phyloP scores from a whole-genome alignment of 2,888 invertebrate species.

The Idaea biselata region DNA sequence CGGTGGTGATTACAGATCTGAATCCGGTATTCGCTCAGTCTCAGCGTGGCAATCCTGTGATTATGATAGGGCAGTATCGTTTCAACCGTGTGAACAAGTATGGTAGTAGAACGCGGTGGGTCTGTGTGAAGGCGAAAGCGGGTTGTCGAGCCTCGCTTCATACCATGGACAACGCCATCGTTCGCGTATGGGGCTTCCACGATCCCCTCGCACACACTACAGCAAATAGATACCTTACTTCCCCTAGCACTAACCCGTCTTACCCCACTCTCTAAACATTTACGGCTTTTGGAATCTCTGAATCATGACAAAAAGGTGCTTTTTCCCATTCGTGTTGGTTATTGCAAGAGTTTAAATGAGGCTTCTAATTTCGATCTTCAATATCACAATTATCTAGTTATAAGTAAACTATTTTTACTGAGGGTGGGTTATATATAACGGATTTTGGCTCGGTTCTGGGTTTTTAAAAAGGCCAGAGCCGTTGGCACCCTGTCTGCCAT shows the following conservation, averaged over 20 bases:
- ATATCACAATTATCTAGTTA: slow-evolving; percentile 37
- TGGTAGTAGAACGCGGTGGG: slow-evolving; percentile 69
- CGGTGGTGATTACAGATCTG: slow-evolving; percentile 50
- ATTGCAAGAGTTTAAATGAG: slow-evolving; percentile 45
- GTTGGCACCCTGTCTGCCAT: too few relatives aligned
- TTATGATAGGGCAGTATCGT: slow-evolving; percentile 74
- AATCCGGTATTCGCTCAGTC: slow-evolving; percentile 72
- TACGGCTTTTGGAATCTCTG: slow-evolving; percentile 29
- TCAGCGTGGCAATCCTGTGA: slow-evolving; percentile 72
- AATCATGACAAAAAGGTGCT: slow-evolving; percentile 43
- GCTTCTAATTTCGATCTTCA: slow-evolving; percentile 35
- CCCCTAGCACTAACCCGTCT: slow-evolving; percentile 7
- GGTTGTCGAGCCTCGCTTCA: slow-evolving; percentile 72
- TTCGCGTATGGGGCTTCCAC: slow-evolving; percentile 73
- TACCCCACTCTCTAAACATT: slow-evolving; percentile 3
- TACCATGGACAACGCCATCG: slow-evolving; percentile 73
- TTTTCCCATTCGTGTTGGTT: slow-evolving; percentile 34
- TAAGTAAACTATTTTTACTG: slow-evolving; percentile 42
- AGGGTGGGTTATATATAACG: slow-evolving; percentile 48
- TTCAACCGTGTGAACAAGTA: slow-evolving; percentile 74
- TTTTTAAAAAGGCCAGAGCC: too few relatives aligned
- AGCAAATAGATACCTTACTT: slow-evolving; percentile 62
- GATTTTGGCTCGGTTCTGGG: too few relatives aligned
- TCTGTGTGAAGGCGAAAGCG: slow-evolving; percentile 73
- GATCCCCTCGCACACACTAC: slow-evolving; percentile 70